Evolutionary conservation across 2,797 vertebrate species (phyloP), one percentile per base, ranked within the genome.

Genomic region (Percopsis omiscomaycus): DNA sequence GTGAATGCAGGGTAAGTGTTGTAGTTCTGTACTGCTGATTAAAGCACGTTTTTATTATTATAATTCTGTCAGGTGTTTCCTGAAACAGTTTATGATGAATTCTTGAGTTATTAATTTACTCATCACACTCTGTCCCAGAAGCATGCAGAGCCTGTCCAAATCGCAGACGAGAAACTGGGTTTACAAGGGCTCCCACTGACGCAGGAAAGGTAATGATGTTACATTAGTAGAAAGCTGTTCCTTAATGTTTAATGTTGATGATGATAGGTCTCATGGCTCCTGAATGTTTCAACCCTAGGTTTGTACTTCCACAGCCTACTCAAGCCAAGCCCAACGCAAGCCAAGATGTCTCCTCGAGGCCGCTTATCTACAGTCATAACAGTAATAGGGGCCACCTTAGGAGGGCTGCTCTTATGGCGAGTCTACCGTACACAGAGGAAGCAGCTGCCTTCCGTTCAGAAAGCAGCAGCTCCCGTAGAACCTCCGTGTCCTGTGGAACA

Each of bases 371-470:
- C 93, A 27, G 90, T 94, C 58, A 74, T 96, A 58, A 94, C 95
- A 2, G 78, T 98, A 5, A 79, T 98, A 37, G 95, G 95, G 16
- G 88, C 94, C 14, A 90, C 93, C 0, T 45, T 96, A 2, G 96
- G 96, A 3, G 95, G 94, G 2, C 89, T 99, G 69, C 80, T 96
- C 66, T 61, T 96, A 54, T 98, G 97, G 97, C 92, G 87, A 55
- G 87, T 91, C 9, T 69, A 93, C 68, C 89, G 80, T 56, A 88
- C 85, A 1, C 91, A 92, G 59, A 93, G 92, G 86, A 89, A 79
- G 73, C 92, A 66, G 80, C 80, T 80, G 62, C 86, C 75, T 80
- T 78, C 74, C 73, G 12, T 54, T 58, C 84, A 83, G 74, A 79
- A 71, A 76, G 83, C 13, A 48, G 74, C 66, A 0, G 77, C 77